Evolutionary conservation across 2,797 vertebrate genomes (phyloP).

Genomic region (Gymnoscopelus braueri): DNA sequence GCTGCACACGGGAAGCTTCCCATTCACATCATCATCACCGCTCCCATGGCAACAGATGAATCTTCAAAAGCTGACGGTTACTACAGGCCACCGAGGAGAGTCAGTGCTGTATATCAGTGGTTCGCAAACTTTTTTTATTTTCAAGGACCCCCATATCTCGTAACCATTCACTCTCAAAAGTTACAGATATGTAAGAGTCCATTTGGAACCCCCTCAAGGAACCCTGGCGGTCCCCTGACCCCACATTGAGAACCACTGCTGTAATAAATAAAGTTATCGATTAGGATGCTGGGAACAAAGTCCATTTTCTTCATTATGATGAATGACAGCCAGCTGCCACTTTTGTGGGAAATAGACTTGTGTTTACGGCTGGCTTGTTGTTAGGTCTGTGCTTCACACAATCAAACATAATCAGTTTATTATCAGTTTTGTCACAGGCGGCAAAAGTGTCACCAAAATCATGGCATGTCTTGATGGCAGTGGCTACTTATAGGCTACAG

Average conservation of each 20-base stretch:
- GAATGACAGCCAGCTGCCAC: not conserved
- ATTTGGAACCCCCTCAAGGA: no score
- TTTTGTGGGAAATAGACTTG: not conserved
- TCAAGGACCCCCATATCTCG: no score
- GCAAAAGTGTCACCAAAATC: not conserved
- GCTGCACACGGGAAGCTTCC: constrained; percentile 54
- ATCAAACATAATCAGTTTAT: no score
- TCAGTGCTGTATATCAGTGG: not conserved
- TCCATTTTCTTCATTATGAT: not conserved
- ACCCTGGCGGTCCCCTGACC: no score
- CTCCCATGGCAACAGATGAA: constrained; percentile 71
- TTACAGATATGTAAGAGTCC: no score
- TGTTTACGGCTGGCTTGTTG: not conserved
- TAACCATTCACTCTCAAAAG: no score
- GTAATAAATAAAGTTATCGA: not conserved
- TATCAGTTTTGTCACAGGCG: not conserved
- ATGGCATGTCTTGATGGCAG: no score
- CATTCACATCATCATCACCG: constrained; percentile 53
- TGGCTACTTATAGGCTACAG: no score
- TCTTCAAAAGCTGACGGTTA: constrained; percentile 30
- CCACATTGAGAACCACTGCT: no score
- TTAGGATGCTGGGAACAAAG: constrained; percentile 7
- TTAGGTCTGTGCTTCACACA: no score
- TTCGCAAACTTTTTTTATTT: no score
- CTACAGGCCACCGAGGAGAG: constrained; percentile 24